Base-by-base conservation (phyloP, 2,797 vertebrate genomes). In the Melopsittacus undulatus region DNA sequence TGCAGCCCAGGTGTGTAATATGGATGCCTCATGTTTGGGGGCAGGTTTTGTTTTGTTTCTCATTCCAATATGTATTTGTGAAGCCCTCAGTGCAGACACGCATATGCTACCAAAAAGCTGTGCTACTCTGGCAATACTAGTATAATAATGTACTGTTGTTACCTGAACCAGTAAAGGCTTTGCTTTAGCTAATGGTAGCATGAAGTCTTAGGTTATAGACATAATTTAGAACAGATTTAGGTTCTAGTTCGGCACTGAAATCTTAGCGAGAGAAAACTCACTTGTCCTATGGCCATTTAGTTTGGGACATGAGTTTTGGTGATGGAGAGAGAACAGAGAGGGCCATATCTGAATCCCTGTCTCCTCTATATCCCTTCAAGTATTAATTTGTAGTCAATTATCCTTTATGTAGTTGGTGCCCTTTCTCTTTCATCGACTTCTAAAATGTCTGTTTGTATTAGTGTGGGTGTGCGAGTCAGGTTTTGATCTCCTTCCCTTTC, bases 401-500 rank as follows among this genome's bases (percentile, higher is more conserved):
- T 67, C 57, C 42, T 56, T 79, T 87, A 62, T 76, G 5, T 52
- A 20, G 13, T 88, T 51, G 26, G 18, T 64, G 38, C 34, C 26
- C 82, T 92, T 40, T 83, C 93, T 85, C 84, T 79, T 81, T 46
- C 5, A n/a, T 85, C 89, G 43, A 30, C 76, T 84, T 95, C 81
- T 36, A 61, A 95, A 89, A 74, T 64, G 59, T 38, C 23, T 83
- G 0, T 76, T 45, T 94, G 90, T 88, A 32, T 75, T 89, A 81
- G 45, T 54, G 89, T 70, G 90, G 69, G 75, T 77, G 87, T 86
- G 45, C 7, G 13, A 34, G 72, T 80, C 94, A 62, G 57, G 45
- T 95, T 97, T 97, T 87, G 94, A 76, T 95, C 81, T 95, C 46
- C 76, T 89, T 83, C 1, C 30, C 72, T 94, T 95, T 96, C 48